Evolutionary conservation across 2,113 vertebrate species (phyloP).

Genomic region (Myotis lucifugus): DNA sequence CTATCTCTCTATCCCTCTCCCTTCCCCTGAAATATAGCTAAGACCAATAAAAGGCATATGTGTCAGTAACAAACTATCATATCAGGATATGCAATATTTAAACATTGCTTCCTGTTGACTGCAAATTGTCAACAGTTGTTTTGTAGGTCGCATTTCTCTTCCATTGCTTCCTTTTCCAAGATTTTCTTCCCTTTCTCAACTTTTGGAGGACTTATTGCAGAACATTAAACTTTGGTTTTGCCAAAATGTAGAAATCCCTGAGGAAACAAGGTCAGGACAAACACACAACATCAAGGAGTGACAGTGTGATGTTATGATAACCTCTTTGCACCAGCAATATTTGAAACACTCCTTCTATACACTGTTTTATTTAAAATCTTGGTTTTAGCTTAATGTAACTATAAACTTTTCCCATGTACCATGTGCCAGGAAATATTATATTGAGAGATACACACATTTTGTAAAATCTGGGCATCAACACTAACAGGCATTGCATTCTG

Average conservation of each 20-base stretch:
- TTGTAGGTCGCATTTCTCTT: background rate
- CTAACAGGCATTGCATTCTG: background rate
- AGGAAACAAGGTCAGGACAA: background rate
- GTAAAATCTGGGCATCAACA: background rate
- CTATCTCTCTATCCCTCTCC: no score
- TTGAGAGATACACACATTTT: background rate
- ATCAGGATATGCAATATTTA: background rate
- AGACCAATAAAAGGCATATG: background rate
- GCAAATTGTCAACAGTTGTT: background rate
- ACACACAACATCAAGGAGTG: background rate
- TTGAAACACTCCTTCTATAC: no score
- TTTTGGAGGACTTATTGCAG: background rate
- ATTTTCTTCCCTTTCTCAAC: background rate
- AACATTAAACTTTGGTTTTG: background rate
- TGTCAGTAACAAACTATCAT: background rate
- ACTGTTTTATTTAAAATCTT: background rate
- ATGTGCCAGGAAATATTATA: background rate
- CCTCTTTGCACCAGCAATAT: background rate
- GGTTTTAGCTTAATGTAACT: background rate
- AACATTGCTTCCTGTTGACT: background rate
- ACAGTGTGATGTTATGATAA: background rate
- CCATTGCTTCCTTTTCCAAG: background rate
- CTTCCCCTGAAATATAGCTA: background rate
- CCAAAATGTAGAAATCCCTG: background rate
- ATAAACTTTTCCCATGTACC: background rate